A percentile compares a stretch with the other conserved stretches of the same genome.
phyloP scores from a whole-genome alignment of 2,797 vertebrate species.

The Hafferia zeledoni region DNA sequence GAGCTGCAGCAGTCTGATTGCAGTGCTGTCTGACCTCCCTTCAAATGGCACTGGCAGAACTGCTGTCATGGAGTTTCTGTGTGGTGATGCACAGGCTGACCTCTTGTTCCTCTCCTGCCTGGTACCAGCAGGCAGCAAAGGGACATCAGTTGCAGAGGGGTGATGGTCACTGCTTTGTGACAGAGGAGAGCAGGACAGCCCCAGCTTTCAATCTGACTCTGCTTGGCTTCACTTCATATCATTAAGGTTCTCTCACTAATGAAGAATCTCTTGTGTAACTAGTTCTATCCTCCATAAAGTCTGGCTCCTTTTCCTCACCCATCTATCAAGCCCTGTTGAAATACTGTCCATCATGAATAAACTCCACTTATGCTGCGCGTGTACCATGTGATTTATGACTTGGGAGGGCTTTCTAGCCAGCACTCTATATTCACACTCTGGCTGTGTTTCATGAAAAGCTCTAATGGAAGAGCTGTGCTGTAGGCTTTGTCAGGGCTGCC shows the following conservation, averaged over 20 bases:
- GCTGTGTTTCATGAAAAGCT: slow-evolving; percentile 68
- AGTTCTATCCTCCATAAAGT: slow-evolving; percentile 31
- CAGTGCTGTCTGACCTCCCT: background rate
- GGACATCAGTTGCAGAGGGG: background rate
- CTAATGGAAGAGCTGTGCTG: slow-evolving; percentile 57
- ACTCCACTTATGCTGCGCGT: slow-evolving; percentile 62
- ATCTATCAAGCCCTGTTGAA: slow-evolving; percentile 64
- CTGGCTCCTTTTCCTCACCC: slow-evolving; percentile 33
- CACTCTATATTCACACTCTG: slow-evolving; percentile 50
- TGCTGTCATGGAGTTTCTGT: background rate
- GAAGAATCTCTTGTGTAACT: slow-evolving; percentile 56
- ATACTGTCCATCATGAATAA: slow-evolving; percentile 68
- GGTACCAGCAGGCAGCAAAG: background rate
- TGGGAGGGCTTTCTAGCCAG: slow-evolving; percentile 53
- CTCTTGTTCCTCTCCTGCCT: background rate
- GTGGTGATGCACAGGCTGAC: background rate
- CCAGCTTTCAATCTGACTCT: slow-evolving; percentile 16
- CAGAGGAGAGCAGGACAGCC: background rate
- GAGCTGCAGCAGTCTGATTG: background rate
- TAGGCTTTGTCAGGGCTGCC: slow-evolving; percentile 58
- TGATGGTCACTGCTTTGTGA: background rate
- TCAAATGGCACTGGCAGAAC: background rate
- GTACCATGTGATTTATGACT: slow-evolving; percentile 68
- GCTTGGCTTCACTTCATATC: slow-evolving; percentile 16
- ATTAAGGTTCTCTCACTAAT: slow-evolving; percentile 50